phyloP scores from a whole-genome alignment of 2,888 invertebrate genomes.

The Ectropis crepuscularia region DNA sequence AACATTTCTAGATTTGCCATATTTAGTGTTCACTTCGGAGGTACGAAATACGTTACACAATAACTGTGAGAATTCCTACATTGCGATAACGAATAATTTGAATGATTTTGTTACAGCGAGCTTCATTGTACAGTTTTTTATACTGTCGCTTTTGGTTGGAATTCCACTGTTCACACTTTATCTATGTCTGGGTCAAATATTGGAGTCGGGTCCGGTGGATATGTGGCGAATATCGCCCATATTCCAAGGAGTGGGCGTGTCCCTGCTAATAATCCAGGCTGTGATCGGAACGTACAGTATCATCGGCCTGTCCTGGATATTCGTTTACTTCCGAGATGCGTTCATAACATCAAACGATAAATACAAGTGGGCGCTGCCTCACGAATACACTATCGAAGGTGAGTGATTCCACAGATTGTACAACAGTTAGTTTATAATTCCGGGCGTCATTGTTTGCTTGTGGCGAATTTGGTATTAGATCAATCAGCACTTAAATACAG shows the following conservation, averaged over 20 bases:
- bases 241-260: conserved; percentile 95
- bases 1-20: conserved; percentile 95
- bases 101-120: conserved; percentile 84
- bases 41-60: conserved; percentile 60
- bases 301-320: conserved; percentile 95
- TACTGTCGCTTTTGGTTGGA: conserved; percentile 92
- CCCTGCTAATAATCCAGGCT: conserved; percentile 91
- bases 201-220: conserved; percentile 93
- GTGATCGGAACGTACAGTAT: conserved; percentile 94
- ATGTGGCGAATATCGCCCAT: conserved; percentile 98
- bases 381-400: conserved; percentile 88
- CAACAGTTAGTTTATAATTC: conserved; percentile 9
- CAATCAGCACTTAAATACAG: conserved; percentile 50
- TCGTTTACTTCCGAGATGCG: conserved; percentile 94
- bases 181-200: conserved; percentile 93
- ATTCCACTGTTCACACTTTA: conserved; percentile 94
- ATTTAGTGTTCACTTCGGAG: conserved; percentile 94
- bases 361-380: conserved; percentile 93
- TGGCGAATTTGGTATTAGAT: conserved; percentile 49
- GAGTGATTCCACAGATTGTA: conserved; percentile 46
- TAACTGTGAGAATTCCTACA: conserved; percentile 24
- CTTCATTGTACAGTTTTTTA: conserved; percentile 94
- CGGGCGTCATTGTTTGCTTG: conserved; percentile 46
- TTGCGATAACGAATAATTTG: conserved; percentile 29
- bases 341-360: conserved; percentile 91